Base-by-base conservation (phyloP, 2,888 invertebrate genomes). In the Charanyca ferruginea region DNA sequence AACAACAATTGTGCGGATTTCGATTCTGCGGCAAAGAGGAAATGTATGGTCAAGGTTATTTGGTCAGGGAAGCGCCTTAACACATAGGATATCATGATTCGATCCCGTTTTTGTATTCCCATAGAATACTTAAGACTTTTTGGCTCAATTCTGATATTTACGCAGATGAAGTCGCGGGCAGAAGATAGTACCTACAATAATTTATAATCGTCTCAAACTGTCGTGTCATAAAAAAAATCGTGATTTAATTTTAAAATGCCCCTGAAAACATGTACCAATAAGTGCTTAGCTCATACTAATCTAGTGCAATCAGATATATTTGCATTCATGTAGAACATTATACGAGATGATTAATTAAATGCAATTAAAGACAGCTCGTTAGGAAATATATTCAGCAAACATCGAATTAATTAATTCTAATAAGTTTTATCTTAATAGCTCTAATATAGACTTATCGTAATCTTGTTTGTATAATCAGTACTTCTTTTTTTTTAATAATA, bases 391-490 rank as follows among this genome's bases (percentile, higher is more conserved):
- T 61, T 44, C 11, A 44, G 32, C 6, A 44, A 18, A 7, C 0
- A 45, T 67, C 22, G 32, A 25, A 48, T 58, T 42, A 28, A 23
- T n/a, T 3, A n/a, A 22, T 44, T 1, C 42, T 49, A 68, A 67
- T 59, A 59, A 25, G 35, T 25, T 67, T 59, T 28, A 69, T 66
- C 49, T 51, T 13, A 44, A 42, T 60, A 44, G 22, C 16, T 68
- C 0, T n/a, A 38, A 49, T n/a, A 28, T 41, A 18, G 22, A 35
- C 1, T 18, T 41, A 32, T 18, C 4, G 22, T 44, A 22, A 44
- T 68, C 9, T 35, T 44, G 49, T 38, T 66, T 68, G 11, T 9
- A 13, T n/a, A 22, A 11, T 49, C 4, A 49, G 42, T 7, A 42
- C 11, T 7, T 8, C 7, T 3, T 0, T 25, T 23, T 66, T 66